Evolutionary conservation across 2,113 vertebrate species (phyloP).

Genomic region (Antechinus stuartii): DNA sequence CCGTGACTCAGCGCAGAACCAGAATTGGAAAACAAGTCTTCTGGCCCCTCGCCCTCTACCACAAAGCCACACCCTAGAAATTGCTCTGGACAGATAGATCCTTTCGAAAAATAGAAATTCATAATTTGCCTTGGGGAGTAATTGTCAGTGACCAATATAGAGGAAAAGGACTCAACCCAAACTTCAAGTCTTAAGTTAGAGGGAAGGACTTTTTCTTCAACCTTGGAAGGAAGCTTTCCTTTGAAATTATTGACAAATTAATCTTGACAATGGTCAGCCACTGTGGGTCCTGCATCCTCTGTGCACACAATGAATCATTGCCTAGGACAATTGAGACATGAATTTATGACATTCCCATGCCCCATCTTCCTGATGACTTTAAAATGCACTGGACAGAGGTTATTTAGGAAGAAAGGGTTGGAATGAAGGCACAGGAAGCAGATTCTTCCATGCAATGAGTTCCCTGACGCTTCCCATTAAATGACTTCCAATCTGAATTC

Average conservation of each 20-base stretch:
- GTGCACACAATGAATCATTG: not conserved
- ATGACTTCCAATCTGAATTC: not conserved
- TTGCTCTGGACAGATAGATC: not conserved
- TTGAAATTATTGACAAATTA: not conserved
- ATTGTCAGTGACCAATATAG: conserved; percentile 27
- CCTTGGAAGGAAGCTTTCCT: conserved; percentile 9
- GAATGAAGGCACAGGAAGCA: not conserved
- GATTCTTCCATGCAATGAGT: not conserved
- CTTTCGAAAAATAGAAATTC: conserved; percentile 16
- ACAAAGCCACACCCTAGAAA: conserved; percentile 19
- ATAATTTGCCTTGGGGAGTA: conserved; percentile 26
- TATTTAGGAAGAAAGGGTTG: not conserved
- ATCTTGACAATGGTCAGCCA: not conserved
- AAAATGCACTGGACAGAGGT: not conserved
- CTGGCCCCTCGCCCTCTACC: not conserved
- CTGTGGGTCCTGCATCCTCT: not conserved
- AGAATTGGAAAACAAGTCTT: not conserved
- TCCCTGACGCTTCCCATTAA: not conserved
- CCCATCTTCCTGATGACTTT: not conserved
- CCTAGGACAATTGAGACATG: not conserved
- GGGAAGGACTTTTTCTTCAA: not conserved
- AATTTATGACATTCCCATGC: not conserved
- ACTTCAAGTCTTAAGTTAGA: conserved; percentile 24
- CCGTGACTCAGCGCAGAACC: conserved; percentile 16
- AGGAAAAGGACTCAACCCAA: conserved; percentile 33